Percentiles rank a stretch among this genome's conserved stretches.
Evolutionary conservation across 2,797 vertebrate species (phyloP).

Genomic region (Spheniscus humboldti): DNA sequence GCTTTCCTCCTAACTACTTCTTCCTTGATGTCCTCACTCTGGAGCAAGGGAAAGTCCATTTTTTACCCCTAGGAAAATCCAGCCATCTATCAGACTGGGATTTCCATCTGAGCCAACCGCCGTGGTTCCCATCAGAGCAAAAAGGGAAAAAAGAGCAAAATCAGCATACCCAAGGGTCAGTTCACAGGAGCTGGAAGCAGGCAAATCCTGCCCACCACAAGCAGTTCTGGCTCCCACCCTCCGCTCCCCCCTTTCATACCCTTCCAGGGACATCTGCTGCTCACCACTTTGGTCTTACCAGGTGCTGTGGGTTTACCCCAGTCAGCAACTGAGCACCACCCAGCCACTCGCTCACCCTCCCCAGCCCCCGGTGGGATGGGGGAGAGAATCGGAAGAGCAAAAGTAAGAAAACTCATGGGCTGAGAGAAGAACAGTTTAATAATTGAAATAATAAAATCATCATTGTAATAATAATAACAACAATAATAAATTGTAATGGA

Average conservation of each 20-base stretch:
- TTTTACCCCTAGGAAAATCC: neutral
- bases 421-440: too few species aligned
- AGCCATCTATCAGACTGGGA: fast-evolving
- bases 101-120: neutral
- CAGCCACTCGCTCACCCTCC: too few species aligned
- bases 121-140: fast-evolving
- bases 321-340: too few species aligned
- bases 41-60: neutral
- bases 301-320: too few species aligned
- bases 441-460: too few species aligned
- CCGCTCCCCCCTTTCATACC: neutral
- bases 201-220: neutral
- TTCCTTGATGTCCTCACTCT: neutral
- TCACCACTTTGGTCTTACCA: neutral
- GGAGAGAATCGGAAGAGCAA: too few species aligned
- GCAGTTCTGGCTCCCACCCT: neutral
- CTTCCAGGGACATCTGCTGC: neutral
- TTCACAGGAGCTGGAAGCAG: neutral
- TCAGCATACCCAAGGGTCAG: neutral
- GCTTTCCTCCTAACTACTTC: neutral
- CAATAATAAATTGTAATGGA: too few species aligned
- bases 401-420: too few species aligned
- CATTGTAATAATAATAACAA: too few species aligned
- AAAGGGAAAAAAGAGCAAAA: neutral
- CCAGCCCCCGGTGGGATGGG: too few species aligned